A percentile compares a stretch with the other conserved stretches of the same genome.
Evolutionary conservation across 92 coral and sea anemone species (phyloP).

Genomic region (Zoanthus solanderi): DNA sequence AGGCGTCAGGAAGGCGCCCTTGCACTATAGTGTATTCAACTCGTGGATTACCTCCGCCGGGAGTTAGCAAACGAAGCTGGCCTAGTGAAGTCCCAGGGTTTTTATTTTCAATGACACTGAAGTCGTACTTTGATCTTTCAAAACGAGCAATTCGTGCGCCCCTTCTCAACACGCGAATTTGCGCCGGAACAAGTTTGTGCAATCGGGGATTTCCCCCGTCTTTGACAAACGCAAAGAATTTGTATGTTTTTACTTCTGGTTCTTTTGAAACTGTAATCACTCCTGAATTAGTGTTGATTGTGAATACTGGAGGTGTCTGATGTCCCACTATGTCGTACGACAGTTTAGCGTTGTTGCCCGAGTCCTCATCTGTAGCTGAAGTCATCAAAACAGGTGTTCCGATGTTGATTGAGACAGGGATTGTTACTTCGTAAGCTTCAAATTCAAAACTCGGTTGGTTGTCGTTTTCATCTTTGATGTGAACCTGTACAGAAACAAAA

Average conservation of each 20-base stretch:
- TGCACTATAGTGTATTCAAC: conserved; percentile 73
- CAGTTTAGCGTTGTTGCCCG: conserved; percentile 87
- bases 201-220: conserved; percentile 87
- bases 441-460: conserved; percentile 93
- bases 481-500: conserved; percentile 61
- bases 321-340: conserved; percentile 91
- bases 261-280: conserved; percentile 70
- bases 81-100: conserved; percentile 42
- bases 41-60: conserved; percentile 70
- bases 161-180: conserved; percentile 68
- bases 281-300: conserved; percentile 76
- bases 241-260: conserved; percentile 86
- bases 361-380: conserved; percentile 91
- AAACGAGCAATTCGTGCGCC: conserved; percentile 81
- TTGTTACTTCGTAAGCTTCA: conserved; percentile 81
- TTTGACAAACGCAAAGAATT: conserved; percentile 86
- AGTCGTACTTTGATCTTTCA: conserved; percentile 73
- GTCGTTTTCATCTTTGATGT: conserved; percentile 89
- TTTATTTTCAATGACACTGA: conserved; percentile 67
- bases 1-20: conserved; percentile 68
- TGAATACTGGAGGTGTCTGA: conserved; percentile 94
- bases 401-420: conserved; percentile 71
- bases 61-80: conserved; percentile 69
- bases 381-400: conserved; percentile 81
- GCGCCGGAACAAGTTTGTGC: conserved; percentile 70